These are phyloP conservation scores for Dasypogon diadema DNA, from an alignment of 2,888 invertebrate species.

Conservation along the genomic window DNA sequence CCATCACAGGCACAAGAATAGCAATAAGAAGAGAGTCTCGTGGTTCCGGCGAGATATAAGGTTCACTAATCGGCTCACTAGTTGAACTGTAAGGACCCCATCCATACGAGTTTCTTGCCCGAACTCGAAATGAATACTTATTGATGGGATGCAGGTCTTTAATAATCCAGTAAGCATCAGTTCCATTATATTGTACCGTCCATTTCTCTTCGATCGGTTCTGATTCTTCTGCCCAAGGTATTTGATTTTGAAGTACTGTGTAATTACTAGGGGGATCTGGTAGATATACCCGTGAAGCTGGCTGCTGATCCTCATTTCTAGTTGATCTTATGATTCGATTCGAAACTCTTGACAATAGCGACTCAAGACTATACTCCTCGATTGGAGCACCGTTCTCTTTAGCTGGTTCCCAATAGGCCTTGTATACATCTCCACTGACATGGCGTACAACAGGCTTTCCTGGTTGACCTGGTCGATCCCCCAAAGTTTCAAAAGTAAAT, in stretches of 20 bases:
- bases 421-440: conserved; percentile 79
- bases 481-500: conserved; percentile 82
- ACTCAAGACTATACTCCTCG: conserved; percentile 81
- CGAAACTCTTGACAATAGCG: conserved; percentile 66
- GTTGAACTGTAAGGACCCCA: conserved; percentile 82
- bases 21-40: conserved; percentile 73
- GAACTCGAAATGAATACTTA: conserved; percentile 80
- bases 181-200: conserved; percentile 81
- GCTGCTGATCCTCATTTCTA: conserved; percentile 23
- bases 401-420: conserved; percentile 85
- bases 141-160: conserved; percentile 73
- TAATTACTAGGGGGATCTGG: conserved; percentile 65
- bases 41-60: conserved; percentile 64
- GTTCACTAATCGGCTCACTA: conserved; percentile 71
- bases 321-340: conserved; percentile 59
- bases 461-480: conserved; percentile 84
- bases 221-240: conserved; percentile 73
- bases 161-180: conserved; percentile 86
- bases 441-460: conserved; percentile 81
- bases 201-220: conserved; percentile 71
- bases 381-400: conserved; percentile 83
- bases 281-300: conserved; percentile 1
- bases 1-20: conserved; percentile 73
- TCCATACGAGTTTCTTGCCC: conserved; percentile 84
- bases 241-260: conserved; percentile 61